Evolutionary conservation across 2,888 invertebrate species (phyloP), one percentile per base, ranked within the genome.

Genomic region (Xestia xanthographa): DNA sequence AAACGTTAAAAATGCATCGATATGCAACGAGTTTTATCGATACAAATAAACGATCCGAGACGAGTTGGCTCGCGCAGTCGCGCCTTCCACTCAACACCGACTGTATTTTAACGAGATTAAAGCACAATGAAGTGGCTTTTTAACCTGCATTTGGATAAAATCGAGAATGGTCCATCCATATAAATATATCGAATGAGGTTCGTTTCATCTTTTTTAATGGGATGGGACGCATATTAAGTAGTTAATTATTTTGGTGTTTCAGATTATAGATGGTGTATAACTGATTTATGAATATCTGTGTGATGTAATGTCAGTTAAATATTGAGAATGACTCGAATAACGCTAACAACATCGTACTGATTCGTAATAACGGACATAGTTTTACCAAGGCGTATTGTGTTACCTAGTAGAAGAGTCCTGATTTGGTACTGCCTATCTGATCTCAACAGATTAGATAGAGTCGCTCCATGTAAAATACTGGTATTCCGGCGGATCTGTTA

Each of bases 41-140:
- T 74, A 75, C 77, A 85, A 87, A 82, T 82, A 87, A 87, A 72
- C 66, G 53, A 75, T 50, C 53, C 34, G 65, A 86, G 66, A 82
- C 38, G 65, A 86, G 68, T 71, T n/a, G 43, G 26, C 53, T 69
- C 56, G 43, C 66, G 43, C 62, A 69, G 65, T 72, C 62, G 38
- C 50, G 53, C 66, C 72, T 72, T 60, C 34, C 43, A 72, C 73
- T 72, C 62, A 6, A 26, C 63, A 29, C 67, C 63, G 58, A 38
- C 69, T 60, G 68, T 77, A 82, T 88, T 86, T 85, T 85, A 91
- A 90, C 82, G 85, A 85, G 88, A 88, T 91, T 87, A 86, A 85
- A 73, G 83, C 76, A 84, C 86, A 88, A 89, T 91, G 84, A 76
- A 86, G 79, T 79, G 79, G 81, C 69, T 84, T 87, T 85, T 85